Base-by-base conservation (phyloP, 2,113 vertebrate species). In the Melanostigma gelatinosum region DNA sequence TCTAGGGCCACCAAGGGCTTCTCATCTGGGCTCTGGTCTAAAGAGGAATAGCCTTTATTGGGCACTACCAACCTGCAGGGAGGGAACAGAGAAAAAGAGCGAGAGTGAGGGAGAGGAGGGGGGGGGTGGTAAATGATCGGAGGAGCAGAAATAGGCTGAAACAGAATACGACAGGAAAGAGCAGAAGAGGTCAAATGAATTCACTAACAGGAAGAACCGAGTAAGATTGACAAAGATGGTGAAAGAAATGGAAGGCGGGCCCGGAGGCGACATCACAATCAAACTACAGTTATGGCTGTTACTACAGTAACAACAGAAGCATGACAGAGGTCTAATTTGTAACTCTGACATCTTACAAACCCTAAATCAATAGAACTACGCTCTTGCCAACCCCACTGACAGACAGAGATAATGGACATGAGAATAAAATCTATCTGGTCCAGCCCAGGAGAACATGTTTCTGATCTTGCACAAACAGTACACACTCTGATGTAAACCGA, bases 1-100 rank as follows among this genome's bases (percentile, higher is more conserved):
- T 99, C 98, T 92, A 99, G 94, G 79, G 98, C 98, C 90, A 99
- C 98, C 92, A 99, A 91, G 1, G 98, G 98, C 89, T 99, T 99
- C 90, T 99, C 98, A 83, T 99, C 98, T 4, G 98, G 98, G 85
- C 97, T 99, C 96, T 99, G 97, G 88, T 99, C 98, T 96, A 99
- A 95, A 0, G 98, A 99, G 0, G 98, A 98, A 88, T 99, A 99
- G 81, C 98, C 98, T 95, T 99, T 99, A 89, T 99, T 99, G 40
- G 98, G 98, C 87, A 99, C 97, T 46, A 99, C 97, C 87, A 99
- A 94, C 94, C 98, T 99, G 92, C 34, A 58, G 4, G 44, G 50
- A 42, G 64, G 38, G 52, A 46, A 77, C 34, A 42, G 29, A 75
- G n/a, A 55, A 7, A 46, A 38, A 61, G 22, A 69, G 16, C 12